Base-by-base conservation (phyloP, 2,797 vertebrate species). In the Ctenopoma multispine region DNA sequence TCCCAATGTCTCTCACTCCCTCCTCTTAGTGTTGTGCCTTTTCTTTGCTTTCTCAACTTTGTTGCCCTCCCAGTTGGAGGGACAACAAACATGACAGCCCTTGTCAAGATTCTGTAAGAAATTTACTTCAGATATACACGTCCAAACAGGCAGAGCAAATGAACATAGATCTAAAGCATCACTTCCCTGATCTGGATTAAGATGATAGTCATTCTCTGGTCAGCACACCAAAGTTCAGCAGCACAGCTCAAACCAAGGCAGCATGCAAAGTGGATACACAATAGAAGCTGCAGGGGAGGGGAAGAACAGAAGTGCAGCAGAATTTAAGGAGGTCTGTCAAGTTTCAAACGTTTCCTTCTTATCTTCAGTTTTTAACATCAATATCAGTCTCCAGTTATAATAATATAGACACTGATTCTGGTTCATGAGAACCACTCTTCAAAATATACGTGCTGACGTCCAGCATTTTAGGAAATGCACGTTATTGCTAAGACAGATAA, bases 271-370 rank as follows among this genome's bases (percentile, higher is more conserved):
- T 64, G 51, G 55, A 57, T 20, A 47, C 77, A 90, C 84, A 88
- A 89, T 72, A 70, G 80, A 82, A 44, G 46, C 79, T 44, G 18
- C 46, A 64, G 49, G 54, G 62, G 69, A 50, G 64, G 68, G 38
- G 38, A 49, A 27, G 72, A 48, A 57, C 12, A 40, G 63, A 51
- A 50, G 69, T 23, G 14, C 1, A 14, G 48, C 44, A 62, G 69
- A 62, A 83, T 87, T 90, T 86, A 89, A 89, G 63, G 85, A 87
- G 79, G 78, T 63, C 62, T 69, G 57, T 50, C 44, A 49, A 41
- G 20, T 51, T 82, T 69, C 56, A 50, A 21, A 40, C 18, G 44
- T 58, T 23, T 29, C 53, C n/a, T 40, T 2, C 29, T 53, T 7
- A 43, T n/a, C 31, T 34, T 68, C 0, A 24, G 20, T 53, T 56